Conservation (phyloP, 2,888 invertebrate species). For the Ligdia adustata region DNA sequence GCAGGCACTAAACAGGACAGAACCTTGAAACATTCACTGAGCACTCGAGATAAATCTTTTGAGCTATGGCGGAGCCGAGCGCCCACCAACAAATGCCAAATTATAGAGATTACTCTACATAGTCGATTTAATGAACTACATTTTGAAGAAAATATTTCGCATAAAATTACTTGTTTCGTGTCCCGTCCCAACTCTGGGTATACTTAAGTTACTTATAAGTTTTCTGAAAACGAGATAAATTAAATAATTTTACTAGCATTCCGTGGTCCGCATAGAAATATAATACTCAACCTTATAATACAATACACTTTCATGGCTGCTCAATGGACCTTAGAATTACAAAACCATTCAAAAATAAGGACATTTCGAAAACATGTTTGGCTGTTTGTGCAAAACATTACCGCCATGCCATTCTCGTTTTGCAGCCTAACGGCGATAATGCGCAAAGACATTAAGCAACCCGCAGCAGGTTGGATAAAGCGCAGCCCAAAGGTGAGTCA, state of each 20-base stretch:
- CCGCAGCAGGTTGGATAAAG: constrained; percentile 61
- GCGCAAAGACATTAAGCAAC: constrained; percentile 62
- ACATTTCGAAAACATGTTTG: constrained; percentile 8
- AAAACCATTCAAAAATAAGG: constrained; percentile 13
- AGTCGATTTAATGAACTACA: constrained; percentile 13
- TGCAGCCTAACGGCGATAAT: constrained; percentile 51
- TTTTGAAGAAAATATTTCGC: background rate
- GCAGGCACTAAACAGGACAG: constrained; percentile 74
- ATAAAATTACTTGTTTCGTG: no score
- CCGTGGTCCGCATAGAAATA: no score
- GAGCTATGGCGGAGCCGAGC: constrained; percentile 59
- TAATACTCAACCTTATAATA: no score
- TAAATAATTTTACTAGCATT: no score
- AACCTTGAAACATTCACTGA: constrained; percentile 82
- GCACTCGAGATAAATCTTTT: constrained; percentile 74
- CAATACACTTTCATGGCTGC: background rate
- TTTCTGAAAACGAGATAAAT: no score
- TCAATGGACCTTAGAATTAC: background rate
- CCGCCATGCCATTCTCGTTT: constrained; percentile 10
- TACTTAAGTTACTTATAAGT: no score
- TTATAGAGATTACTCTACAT: constrained; percentile 33
- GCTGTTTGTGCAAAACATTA: constrained; percentile 18
- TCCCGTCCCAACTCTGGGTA: no score
- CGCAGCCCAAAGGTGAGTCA: constrained; percentile 69
- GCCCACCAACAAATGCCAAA: constrained; percentile 63